These are phyloP conservation scores for Zelostemma sp. DNA, from an alignment of 1,140 invertebrate genomes.

Conservation along the genomic window DNA sequence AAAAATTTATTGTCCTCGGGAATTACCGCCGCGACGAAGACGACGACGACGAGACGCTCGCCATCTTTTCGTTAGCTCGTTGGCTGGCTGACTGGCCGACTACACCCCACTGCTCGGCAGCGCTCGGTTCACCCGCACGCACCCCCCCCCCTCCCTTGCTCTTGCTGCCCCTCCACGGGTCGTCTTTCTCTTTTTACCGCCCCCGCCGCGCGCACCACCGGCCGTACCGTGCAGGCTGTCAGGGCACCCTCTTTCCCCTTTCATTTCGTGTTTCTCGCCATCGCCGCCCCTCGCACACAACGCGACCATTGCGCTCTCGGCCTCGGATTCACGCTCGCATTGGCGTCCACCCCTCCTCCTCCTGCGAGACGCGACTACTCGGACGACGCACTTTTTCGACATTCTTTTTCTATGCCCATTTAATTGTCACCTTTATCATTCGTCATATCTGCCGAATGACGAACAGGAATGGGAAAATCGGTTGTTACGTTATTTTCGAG, in stretches of 20 bases:
- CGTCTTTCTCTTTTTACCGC: constrained; percentile 42
- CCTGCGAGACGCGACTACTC: background rate
- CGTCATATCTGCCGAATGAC: too few relatives aligned
- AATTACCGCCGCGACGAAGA: constrained; percentile 21
- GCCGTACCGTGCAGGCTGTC: constrained; percentile 7
- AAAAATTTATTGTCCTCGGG: constrained; percentile 18
- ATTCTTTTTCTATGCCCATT: background rate
- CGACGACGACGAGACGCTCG: constrained; percentile 39
- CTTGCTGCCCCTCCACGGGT: constrained; percentile 15
- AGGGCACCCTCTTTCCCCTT: constrained; percentile 30
- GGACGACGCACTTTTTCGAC: background rate
- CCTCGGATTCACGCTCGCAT: constrained; percentile 42
- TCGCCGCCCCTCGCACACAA: constrained; percentile 16
- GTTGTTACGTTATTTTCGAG: too few relatives aligned
- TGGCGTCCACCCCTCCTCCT: background rate
- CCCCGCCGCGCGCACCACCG: constrained; percentile 23
- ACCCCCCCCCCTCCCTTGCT: constrained; percentile 27
- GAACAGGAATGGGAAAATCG: too few relatives aligned
- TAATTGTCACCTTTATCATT: too few relatives aligned
- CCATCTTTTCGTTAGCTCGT: constrained; percentile 39
- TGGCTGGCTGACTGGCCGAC: constrained; percentile 18
- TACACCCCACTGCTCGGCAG: constrained; percentile 31
- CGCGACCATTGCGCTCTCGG: constrained; percentile 32
- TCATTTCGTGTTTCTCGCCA: constrained; percentile 21
- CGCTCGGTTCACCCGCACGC: constrained; percentile 28